Evolutionary conservation across 2,797 vertebrate species (phyloP), one percentile per base, ranked within the genome.

Genomic region (Notamacropus eugenii): DNA sequence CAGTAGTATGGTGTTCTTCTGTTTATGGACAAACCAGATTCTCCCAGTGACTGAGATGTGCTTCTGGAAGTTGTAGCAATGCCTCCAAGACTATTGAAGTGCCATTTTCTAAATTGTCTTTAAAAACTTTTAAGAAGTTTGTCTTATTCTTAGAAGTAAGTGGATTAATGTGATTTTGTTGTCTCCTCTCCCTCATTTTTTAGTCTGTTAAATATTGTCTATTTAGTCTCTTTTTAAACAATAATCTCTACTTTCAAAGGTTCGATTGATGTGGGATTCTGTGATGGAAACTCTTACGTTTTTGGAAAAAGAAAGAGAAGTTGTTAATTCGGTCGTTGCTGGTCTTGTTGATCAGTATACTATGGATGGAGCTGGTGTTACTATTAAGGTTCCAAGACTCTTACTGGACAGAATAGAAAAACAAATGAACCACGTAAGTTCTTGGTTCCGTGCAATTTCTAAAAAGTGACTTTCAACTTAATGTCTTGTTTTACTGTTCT

Each of bases 251-350:
- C 93, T 59, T 97, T 96, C 50, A 3, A 97, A 99, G 99, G 99
- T 99, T 94, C 99, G 99, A 24, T 97, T 95, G 94, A 98, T 99
- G 97, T 99, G 99, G 99, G 96, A 98, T 0, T 56, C 92, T 95
- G 95, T 99, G 94, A 98, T 98, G 90, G 98, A 97, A 97, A 98
- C 97, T 52, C 96, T 99, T 90, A 97, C 92, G 0, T 90, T 97
- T 24, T 98, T 99, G 96, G 98, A 99, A 98, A 98, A 99, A 54
- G 98, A 99, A 94, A 99, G 97, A 97, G 98, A 98, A 95, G 55
- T 98, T 90, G 98, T 99, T 97, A 98, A 98, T 97, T 99, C 99
- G 90, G 98, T 99, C 55, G 97, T 99, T 95, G 97, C 97, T 58
- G 98, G 98, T 52, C 97, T 98, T 14, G 98, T 92, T 90, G 98